Percentiles rank a stretch among this genome's conserved stretches.
Evolutionary conservation across 2,888 invertebrate species (phyloP).

Genomic region (Rambutsinella grinnellia): DNA sequence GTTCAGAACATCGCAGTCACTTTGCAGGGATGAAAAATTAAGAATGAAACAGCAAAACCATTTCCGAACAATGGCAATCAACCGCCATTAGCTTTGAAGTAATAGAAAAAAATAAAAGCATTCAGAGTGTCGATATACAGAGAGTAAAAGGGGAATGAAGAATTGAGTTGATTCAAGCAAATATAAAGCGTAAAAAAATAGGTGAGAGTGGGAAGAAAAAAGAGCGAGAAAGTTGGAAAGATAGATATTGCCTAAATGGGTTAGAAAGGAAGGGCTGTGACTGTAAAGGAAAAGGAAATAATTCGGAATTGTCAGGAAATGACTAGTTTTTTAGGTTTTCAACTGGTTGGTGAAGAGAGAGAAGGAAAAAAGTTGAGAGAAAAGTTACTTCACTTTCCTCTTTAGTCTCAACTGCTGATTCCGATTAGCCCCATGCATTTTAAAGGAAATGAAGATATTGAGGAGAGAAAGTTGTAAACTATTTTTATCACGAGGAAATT

Average conservation of each 20-base stretch:
- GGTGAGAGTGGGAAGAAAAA: background rate
- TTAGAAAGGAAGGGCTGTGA: background rate
- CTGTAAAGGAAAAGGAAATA: conserved; percentile 49
- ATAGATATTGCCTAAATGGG: background rate
- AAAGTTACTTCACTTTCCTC: too few relatives aligned
- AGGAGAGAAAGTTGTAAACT: too few relatives aligned
- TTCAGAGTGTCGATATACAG: conserved; percentile 10
- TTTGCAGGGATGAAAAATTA: conserved; percentile 30
- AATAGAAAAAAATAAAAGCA: conserved; percentile 16
- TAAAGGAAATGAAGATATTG: background rate
- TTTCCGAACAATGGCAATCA: conserved; percentile 39
- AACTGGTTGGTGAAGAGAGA: conserved; percentile 36
- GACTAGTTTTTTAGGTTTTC: conserved; percentile 46
- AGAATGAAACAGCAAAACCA: conserved; percentile 32
- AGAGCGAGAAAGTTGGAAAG: background rate
- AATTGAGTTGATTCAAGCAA: background rate
- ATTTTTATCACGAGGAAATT: too few relatives aligned
- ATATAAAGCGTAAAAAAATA: background rate
- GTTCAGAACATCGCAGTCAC: conserved; percentile 7
- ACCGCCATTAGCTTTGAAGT: conserved; percentile 27
- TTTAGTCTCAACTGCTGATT: conserved; percentile 32
- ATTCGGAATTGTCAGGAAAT: conserved; percentile 55
- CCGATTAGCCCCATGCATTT: conserved; percentile 28
- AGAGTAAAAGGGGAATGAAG: background rate
- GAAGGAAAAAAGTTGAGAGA: conserved; percentile 13